Percentiles rank a stretch among this genome's conserved stretches.
Evolutionary conservation across 2,888 invertebrate genomes (phyloP).

Genomic region (Laothoe populi): DNA sequence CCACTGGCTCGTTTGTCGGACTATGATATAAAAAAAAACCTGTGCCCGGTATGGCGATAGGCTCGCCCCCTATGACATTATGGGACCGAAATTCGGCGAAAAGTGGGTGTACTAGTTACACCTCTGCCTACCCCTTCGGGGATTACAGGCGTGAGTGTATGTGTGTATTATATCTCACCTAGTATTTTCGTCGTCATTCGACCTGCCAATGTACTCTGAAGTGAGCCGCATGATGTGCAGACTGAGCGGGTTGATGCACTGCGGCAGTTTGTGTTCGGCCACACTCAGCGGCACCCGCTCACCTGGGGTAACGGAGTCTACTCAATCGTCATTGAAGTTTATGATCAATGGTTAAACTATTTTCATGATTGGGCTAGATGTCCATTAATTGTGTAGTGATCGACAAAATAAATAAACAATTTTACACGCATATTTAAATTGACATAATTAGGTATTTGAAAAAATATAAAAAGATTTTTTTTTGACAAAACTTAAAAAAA

Average conservation of each 20-base stretch:
- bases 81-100: too few relatives aligned
- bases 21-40: too few relatives aligned
- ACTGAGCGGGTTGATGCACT: constrained; percentile 96
- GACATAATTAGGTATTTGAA: too few relatives aligned
- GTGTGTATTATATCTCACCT: constrained; percentile 63
- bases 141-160: too few relatives aligned
- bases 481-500: too few relatives aligned
- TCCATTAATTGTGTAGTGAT: neutral
- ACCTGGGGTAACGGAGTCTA: constrained; percentile 73
- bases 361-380: neutral
- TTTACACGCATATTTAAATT: neutral
- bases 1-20: too few relatives aligned
- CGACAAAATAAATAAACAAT: neutral
- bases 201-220: constrained; percentile 93
- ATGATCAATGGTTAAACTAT: neutral
- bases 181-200: constrained; percentile 67
- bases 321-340: neutral
- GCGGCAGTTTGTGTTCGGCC: constrained; percentile 96
- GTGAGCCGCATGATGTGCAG: constrained; percentile 97
- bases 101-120: too few relatives aligned
- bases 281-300: constrained; percentile 97
- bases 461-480: too few relatives aligned
- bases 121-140: too few relatives aligned
- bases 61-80: too few relatives aligned
- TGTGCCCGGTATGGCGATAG: too few relatives aligned